Conservation (phyloP, 1,140 invertebrate genomes). For the Pseudomyrmex sp. region DNA sequence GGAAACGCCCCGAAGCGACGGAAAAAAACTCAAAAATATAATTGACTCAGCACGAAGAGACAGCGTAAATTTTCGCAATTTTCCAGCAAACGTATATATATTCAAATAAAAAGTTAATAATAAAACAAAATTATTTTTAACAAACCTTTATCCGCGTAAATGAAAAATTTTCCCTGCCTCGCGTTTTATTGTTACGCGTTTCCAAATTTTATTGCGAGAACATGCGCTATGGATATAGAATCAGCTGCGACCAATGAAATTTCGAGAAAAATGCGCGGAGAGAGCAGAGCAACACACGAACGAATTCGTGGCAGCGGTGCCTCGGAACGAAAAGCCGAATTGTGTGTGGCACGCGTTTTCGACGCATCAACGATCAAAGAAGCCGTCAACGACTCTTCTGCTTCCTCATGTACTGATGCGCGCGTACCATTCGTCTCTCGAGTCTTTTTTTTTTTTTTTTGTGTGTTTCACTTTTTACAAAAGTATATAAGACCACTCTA, state of each 20-base stretch:
- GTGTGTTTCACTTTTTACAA: not conserved
- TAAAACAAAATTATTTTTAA: constrained; percentile 18
- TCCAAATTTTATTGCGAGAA: not conserved
- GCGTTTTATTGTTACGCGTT: not conserved
- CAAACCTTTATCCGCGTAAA: not conserved
- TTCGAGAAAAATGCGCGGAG: not conserved
- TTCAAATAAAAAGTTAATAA: not conserved
- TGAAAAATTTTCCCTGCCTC: not conserved
- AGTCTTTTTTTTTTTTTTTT: constrained; percentile 23
- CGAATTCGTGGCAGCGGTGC: not conserved
- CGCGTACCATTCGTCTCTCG: constrained; percentile 18
- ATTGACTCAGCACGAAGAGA: not conserved
- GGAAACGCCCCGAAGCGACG: not conserved
- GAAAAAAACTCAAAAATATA: constrained; percentile 8
- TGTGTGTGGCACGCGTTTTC: constrained; percentile 37
- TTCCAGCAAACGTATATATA: too few relatives aligned
- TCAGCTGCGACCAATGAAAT: not conserved
- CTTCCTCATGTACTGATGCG: not conserved
- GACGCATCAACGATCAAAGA: constrained; percentile 69
- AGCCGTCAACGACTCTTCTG: constrained; percentile 52
- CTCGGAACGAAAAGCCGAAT: constrained; percentile 51
- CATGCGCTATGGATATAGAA: not conserved
- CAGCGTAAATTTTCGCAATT: not conserved
- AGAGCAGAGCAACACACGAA: constrained; percentile 28
- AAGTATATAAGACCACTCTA: not conserved